A percentile compares a stretch with the other conserved stretches of the same genome.
Conservation (phyloP, 2,797 vertebrate genomes). For the Esox lucius region DNA sequence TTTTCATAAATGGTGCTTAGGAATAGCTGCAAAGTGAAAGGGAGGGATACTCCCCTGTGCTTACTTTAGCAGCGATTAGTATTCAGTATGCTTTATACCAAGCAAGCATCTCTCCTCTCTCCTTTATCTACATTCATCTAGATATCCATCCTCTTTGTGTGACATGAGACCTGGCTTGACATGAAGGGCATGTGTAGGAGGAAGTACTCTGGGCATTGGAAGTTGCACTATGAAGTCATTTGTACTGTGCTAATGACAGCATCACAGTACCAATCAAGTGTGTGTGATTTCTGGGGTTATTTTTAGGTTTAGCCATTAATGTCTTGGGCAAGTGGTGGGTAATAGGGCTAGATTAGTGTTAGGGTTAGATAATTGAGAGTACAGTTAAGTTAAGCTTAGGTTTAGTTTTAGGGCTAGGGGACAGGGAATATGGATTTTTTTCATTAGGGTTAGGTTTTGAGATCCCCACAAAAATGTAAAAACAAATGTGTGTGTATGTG, state of each 20-base stretch:
- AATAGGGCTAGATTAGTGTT: no score
- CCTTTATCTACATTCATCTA: constrained; percentile 56
- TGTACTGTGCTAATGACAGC: constrained; percentile 65
- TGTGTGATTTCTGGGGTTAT: neutral
- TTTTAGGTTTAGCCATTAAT: no score
- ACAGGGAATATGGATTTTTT: no score
- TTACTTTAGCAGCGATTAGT: constrained; percentile 32
- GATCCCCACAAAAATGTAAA: no score
- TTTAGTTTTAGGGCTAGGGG: no score
- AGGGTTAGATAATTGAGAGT: no score
- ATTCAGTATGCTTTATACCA: constrained; percentile 48
- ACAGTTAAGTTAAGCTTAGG: no score
- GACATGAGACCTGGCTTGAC: constrained; percentile 45
- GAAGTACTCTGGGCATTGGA: constrained; percentile 63
- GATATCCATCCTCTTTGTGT: constrained; percentile 32
- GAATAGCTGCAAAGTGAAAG: constrained; percentile 21
- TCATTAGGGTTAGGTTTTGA: no score
- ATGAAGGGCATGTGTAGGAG: constrained; percentile 59
- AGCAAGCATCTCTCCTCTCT: constrained; percentile 7
- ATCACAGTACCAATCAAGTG: constrained; percentile 40
- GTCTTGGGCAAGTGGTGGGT: no score
- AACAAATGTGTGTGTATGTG: no score
- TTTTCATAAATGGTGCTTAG: constrained; percentile 29
- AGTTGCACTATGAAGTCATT: constrained; percentile 53
- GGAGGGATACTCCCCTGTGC: constrained; percentile 10